Evolutionary conservation across 2,888 invertebrate genomes (phyloP).

Genomic region (Metopia argyrocephala): DNA sequence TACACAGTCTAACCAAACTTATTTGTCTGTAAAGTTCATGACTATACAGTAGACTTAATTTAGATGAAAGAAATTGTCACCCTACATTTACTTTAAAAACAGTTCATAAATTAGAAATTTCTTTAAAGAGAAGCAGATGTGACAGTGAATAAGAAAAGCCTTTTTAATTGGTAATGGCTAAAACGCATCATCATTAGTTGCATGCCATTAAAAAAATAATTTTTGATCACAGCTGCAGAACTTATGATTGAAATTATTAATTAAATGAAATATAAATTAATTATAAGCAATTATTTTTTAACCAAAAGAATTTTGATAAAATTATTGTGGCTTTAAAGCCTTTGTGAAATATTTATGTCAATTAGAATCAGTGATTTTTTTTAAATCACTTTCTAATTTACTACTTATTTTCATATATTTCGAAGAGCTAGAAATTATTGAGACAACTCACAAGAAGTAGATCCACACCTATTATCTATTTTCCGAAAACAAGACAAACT

Average conservation of each 20-base stretch:
- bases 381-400: background rate
- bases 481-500: too few relatives aligned
- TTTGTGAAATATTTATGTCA: too few relatives aligned
- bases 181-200: background rate
- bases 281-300: background rate
- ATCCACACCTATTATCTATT: too few relatives aligned
- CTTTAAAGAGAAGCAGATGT: background rate
- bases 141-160: background rate
- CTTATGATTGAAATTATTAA: background rate
- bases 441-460: too few relatives aligned
- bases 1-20: background rate
- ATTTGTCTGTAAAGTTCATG: slow-evolving; percentile 3
- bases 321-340: too few relatives aligned
- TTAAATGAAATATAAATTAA: background rate
- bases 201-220: background rate
- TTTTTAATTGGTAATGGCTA: slow-evolving; percentile 3
- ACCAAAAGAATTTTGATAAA: too few relatives aligned
- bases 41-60: background rate
- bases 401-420: too few relatives aligned
- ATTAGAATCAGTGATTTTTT: background rate
- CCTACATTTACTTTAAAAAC: slow-evolving; percentile 9
- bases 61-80: slow-evolving; percentile 5
- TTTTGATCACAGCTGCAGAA: slow-evolving; percentile 10
- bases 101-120: background rate
- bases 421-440: too few relatives aligned